Base-by-base conservation (phyloP, 2,888 invertebrate genomes). In the Pseudanteris insignis region DNA sequence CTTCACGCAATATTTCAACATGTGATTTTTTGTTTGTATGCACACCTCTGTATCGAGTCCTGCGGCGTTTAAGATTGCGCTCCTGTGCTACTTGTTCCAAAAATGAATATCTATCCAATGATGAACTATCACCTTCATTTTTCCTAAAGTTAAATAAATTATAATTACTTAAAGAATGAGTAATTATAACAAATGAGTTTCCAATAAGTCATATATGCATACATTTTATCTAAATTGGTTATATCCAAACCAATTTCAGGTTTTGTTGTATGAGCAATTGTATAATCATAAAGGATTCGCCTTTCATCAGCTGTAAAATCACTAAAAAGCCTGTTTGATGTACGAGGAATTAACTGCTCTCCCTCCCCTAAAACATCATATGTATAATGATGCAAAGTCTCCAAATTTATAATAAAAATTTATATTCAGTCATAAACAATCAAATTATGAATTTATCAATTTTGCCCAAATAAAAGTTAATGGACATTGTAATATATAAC, bases 231-330 rank as follows among this genome's bases (percentile, higher is more conserved):
- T 13, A 71, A 67, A 34, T 77, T 73, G 1, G 73, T 58, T 14
- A 80, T 74, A 15, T 80, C 79, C 2, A 65, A 64, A 7, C 77
- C 79, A 28, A 76, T 74, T 10, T 77, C 72, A 18, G 70, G 71
- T 26, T 70, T 70, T 2, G 65, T 29, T 1, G 81, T 81, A 47
- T 78, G 72, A 2, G 73, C 69, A 32, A 81, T 65, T 5, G 71
- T 75, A 62, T 78, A 77, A 10, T 81, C 77, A 60, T 81, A 81
- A 24, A 81, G 55, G 24, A 67, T 69, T 63, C 64, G 74, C 30
- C 76, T 75, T 55, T 81, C 81, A 25, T 81, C 80, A 5, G 65
- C 57, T 10, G 80, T 81, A 46, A 81, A 81, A 65, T 80, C 79
- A 63, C 75, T 69, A 34, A 73, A 61, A 53, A 79, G 70, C 55